Conservation (phyloP, 2,888 invertebrate species). For the Dascillus cervinus region DNA sequence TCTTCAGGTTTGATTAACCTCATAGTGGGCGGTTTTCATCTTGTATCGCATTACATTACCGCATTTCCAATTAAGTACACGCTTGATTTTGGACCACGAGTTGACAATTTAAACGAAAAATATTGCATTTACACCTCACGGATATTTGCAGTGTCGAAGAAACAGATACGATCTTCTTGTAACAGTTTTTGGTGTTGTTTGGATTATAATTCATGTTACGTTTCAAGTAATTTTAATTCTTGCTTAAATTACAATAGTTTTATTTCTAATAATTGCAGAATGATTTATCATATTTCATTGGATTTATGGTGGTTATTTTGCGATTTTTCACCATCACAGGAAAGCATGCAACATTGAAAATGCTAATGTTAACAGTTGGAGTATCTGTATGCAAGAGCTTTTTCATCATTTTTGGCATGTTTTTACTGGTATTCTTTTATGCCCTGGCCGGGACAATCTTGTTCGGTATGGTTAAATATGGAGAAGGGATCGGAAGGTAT, state of each 20-base stretch:
- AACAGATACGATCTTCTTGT: constrained; percentile 97
- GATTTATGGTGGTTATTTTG: constrained; percentile 95
- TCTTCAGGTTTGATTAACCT: too few relatives aligned
- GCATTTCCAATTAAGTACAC: too few relatives aligned
- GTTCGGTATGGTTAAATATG: constrained; percentile 98
- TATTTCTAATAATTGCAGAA: constrained; percentile 57
- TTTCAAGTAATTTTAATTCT: constrained; percentile 68
- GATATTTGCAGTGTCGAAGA: constrained; percentile 96
- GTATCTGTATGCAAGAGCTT: constrained; percentile 99
- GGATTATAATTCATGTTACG: constrained; percentile 91
- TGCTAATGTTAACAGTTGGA: constrained; percentile 99
- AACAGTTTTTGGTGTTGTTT: constrained; percentile 91
- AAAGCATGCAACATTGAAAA: constrained; percentile 97
- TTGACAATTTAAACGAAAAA: too few relatives aligned
- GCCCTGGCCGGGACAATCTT: constrained; percentile 97
- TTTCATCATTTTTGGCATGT: constrained; percentile 99
- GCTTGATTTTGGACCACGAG: too few relatives aligned
- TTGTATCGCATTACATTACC: too few relatives aligned
- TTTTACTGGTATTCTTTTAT: constrained; percentile 95
- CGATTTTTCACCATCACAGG: constrained; percentile 99
- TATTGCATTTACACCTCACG: constrained; percentile 94
- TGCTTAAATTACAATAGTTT: too few relatives aligned
- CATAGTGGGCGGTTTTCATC: too few relatives aligned
- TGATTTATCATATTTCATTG: constrained; percentile 90
- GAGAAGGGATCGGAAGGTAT: constrained; percentile 93